Evolutionary conservation across 2,888 invertebrate genomes (phyloP).

Genomic region (Diabrotica balteata): DNA sequence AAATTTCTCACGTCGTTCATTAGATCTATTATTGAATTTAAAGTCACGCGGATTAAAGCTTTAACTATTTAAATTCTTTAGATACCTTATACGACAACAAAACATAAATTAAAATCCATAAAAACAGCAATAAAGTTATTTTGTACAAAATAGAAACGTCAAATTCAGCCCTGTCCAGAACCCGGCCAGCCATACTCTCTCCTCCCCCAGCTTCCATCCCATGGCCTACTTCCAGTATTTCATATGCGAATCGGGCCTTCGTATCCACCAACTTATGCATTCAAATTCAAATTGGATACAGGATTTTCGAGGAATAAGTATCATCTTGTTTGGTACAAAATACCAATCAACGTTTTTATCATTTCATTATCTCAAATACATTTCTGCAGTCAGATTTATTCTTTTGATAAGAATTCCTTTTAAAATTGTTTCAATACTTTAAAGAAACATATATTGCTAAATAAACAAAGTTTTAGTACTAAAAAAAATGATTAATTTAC

Average conservation of each 20-base stretch:
- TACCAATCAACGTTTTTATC: conserved; percentile 6
- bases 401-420: no score
- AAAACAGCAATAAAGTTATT: not conserved
- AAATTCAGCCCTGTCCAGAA: conserved; percentile 5
- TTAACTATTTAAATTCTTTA: no score
- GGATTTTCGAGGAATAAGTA: conserved; percentile 18
- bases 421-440: no score
- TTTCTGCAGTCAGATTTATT: no score
- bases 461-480: no score
- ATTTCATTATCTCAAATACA: not conserved
- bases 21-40: no score
- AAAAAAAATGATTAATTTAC: no score
- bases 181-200: not conserved
- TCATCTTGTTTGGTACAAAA: conserved; percentile 22
- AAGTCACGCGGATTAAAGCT: no score
- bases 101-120: not conserved
- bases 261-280: conserved; percentile 24
- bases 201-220: conserved; percentile 5
- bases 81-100: no score
- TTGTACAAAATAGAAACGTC: not conserved
- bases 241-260: conserved; percentile 23
- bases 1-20: no score
- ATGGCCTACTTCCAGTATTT: conserved; percentile 23
- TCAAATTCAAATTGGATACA: conserved; percentile 26
- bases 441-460: no score